Conservation (phyloP, 2,113 vertebrate genomes). For the Rhizomys pruinosus region DNA sequence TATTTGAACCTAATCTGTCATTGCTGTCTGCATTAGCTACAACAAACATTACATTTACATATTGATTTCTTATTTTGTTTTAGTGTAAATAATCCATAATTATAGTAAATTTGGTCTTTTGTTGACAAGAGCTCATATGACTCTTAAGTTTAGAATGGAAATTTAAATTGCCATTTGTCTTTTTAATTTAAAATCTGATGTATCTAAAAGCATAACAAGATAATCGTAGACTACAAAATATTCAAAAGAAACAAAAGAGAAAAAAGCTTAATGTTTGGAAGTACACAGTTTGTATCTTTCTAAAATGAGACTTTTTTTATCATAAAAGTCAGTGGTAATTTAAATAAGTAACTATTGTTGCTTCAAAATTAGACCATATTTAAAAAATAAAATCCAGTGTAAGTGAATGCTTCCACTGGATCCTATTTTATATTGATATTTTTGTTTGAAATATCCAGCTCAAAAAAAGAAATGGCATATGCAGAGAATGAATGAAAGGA, state of each 20-base stretch:
- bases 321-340: conserved; percentile 33
- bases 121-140: conserved; percentile 99
- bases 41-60: conserved; percentile 99
- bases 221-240: conserved; percentile 65
- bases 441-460: conserved; percentile 50
- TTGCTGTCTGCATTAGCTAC: conserved; percentile 96
- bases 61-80: conserved; percentile 99
- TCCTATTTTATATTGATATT: conserved; percentile 44
- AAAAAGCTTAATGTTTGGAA: conserved; percentile 48
- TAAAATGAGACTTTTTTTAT: conserved; percentile 56
- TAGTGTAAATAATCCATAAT: conserved; percentile 99
- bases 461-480: conserved; percentile 31
- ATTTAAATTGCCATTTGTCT: conserved; percentile 96
- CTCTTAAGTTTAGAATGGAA: conserved; percentile 96
- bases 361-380: conserved; percentile 47
- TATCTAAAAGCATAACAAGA: conserved; percentile 72
- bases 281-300: conserved; percentile 51
- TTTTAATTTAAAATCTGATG: conserved; percentile 89
- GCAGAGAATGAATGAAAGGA: conserved; percentile 44
- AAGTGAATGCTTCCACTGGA: background rate
- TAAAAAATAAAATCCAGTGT: conserved; percentile 52
- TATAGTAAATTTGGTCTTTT: conserved; percentile 99
- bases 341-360: conserved; percentile 51
- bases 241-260: conserved; percentile 62
- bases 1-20: conserved; percentile 91